phyloP scores from a whole-genome alignment of 1,140 invertebrate species.

The Listronotus bonariensis region DNA sequence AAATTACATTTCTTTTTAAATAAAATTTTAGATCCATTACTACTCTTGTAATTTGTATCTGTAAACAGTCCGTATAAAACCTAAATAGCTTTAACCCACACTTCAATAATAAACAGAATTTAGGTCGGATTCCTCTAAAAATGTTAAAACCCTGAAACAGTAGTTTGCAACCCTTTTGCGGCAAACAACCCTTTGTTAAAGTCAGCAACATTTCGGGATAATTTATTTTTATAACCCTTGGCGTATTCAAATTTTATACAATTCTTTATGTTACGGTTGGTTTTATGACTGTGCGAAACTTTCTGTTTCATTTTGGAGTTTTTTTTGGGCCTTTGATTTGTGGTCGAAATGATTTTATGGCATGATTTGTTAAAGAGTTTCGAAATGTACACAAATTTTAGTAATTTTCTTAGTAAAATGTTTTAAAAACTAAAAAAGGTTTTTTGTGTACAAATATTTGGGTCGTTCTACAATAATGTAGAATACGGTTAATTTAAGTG shows the following conservation, averaged over 20 bases:
- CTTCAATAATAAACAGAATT: too few species aligned
- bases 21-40: too few species aligned
- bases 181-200: slow-evolving; percentile 24
- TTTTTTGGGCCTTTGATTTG: slow-evolving; percentile 9
- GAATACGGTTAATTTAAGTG: too few species aligned
- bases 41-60: too few species aligned
- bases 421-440: too few species aligned
- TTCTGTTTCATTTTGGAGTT: slow-evolving; percentile 20
- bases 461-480: too few species aligned
- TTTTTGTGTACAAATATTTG: too few species aligned
- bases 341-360: slow-evolving; percentile 5
- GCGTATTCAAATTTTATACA: slow-evolving; percentile 22
- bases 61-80: too few species aligned
- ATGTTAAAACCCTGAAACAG: slow-evolving; percentile 11
- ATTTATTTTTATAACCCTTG: slow-evolving; percentile 35
- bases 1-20: too few species aligned
- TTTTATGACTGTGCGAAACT: slow-evolving; percentile 25
- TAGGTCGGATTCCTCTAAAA: not conserved
- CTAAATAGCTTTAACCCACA: too few species aligned
- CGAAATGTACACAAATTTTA: not conserved
- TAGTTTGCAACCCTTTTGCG: slow-evolving; percentile 36
- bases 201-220: slow-evolving; percentile 10
- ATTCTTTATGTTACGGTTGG: not conserved
- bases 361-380: not conserved
- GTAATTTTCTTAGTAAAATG: not conserved